Evolutionary conservation across 1,140 invertebrate species (phyloP), one percentile per base, ranked within the genome.

Genomic region (Choristoneura fumiferana): DNA sequence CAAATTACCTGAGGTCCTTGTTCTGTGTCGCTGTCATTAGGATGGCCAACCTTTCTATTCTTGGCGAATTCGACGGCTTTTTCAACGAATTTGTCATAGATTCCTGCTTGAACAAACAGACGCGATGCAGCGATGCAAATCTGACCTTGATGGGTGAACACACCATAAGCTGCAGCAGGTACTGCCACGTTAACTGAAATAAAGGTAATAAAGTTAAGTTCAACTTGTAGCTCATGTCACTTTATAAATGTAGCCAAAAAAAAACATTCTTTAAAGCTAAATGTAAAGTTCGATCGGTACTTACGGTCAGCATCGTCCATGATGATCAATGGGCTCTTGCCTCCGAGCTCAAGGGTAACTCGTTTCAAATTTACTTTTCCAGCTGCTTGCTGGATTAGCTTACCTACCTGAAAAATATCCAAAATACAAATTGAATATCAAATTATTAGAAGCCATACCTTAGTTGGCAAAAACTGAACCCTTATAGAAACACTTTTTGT

Each of bases 61-160:
- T 92, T 89, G 0, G 96, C 96, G 60, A 93, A 81, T 60, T 92
- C 92, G 0, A 91, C 92, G 0, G 94, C 92, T 65, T 92, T 92
- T 62, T 94, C 91, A 0, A 98, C 94, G 84, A 98, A 98, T 66
- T 95, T 91, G 57, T 98, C 95, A 77, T 98, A 98, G 56, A 98
- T 95, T 4, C 91, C 91, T 36, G 94, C 94, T 58, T 98, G 95
- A 0, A 99, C 97, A 75, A 94, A 98, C 0, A 96, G 95, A 54
- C 97, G 91, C 0, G 96, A 96, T 12, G 96, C 97, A 54, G 97
- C 96, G 74, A 96, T 95, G 75, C 97, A 99, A 67, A 94, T 95
- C 87, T 98, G 97, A 1, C 97, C 97, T 73, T 96, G 95, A 80
- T 98, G 97, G 56, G 91, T 90, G 85, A 98, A 98, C 35, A 98